phyloP scores from a whole-genome alignment of 2,113 vertebrate species.

The Regulus satrapa region DNA sequence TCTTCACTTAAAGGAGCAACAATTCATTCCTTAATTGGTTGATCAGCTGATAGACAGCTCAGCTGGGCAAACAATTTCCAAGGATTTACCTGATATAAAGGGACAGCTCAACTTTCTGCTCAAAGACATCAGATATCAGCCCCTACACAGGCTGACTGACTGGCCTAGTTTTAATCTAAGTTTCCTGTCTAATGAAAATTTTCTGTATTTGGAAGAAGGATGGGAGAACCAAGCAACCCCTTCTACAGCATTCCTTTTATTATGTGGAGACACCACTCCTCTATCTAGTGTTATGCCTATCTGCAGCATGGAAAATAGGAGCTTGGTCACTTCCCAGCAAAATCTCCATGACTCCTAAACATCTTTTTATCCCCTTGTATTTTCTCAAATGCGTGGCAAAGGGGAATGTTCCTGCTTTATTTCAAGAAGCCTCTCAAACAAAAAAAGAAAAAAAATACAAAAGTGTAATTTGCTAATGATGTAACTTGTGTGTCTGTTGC shows the following conservation, averaged over 20 bases:
- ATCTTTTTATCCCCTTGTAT: background rate
- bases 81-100: conserved; percentile 21
- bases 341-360: background rate
- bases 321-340: background rate
- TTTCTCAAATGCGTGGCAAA: background rate
- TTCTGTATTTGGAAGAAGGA: background rate
- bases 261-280: background rate
- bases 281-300: background rate
- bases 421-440: background rate
- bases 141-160: background rate
- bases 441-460: background rate
- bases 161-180: background rate
- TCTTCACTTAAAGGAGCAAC: background rate
- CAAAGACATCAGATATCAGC: background rate
- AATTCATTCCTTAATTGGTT: conserved; percentile 19
- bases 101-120: background rate
- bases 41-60: background rate
- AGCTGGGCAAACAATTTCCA: conserved; percentile 50
- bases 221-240: background rate
- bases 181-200: background rate
- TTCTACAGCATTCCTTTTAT: background rate
- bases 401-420: background rate
- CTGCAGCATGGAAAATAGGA: background rate
- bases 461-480: background rate
- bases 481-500: background rate